These are phyloP conservation scores for Zaprionus bogoriensis DNA, from an alignment of 2,888 invertebrate species.

Conservation along the genomic window DNA sequence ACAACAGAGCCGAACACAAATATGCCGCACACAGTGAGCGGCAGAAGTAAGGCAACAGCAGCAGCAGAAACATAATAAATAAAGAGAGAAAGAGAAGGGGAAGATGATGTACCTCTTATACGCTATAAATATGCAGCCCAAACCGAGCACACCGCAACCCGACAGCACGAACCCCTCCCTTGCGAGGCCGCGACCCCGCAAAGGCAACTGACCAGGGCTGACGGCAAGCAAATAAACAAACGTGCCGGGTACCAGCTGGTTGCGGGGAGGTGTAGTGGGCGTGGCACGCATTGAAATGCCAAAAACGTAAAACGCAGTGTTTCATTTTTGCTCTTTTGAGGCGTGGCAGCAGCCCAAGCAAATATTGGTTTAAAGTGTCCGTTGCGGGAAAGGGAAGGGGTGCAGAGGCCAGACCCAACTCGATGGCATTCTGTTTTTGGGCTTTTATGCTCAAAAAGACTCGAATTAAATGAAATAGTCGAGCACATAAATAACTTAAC, in stretches of 20 bases:
- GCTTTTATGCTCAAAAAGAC: constrained; percentile 22
- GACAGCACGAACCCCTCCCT: neutral
- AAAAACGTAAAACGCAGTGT: constrained; percentile 66
- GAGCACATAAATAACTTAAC: constrained; percentile 50
- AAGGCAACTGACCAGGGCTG: constrained; percentile 40
- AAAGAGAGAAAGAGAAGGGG: neutral
- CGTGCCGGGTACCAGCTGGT: constrained; percentile 41
- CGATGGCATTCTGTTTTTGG: constrained; percentile 37
- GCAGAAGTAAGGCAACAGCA: constrained; percentile 43
- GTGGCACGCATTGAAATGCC: constrained; percentile 69
- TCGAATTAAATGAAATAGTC: constrained; percentile 54
- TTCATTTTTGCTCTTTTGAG: constrained; percentile 57
- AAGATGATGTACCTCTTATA: constrained; percentile 13
- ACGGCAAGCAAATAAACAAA: constrained; percentile 64
- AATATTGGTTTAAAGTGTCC: constrained; percentile 63
- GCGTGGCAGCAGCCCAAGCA: constrained; percentile 46
- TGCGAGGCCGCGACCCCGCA: constrained; percentile 11
- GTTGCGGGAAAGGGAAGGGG: neutral
- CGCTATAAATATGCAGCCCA: constrained; percentile 64
- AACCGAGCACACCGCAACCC: neutral
- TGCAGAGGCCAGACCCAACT: neutral
- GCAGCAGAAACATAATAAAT: constrained; percentile 30
- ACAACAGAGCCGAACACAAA: constrained; percentile 18
- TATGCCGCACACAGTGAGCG: constrained; percentile 38
- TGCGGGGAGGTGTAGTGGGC: constrained; percentile 10